Evolutionary conservation across 1,140 invertebrate genomes (phyloP).

Genomic region (Pygmarrhopalites habei): DNA sequence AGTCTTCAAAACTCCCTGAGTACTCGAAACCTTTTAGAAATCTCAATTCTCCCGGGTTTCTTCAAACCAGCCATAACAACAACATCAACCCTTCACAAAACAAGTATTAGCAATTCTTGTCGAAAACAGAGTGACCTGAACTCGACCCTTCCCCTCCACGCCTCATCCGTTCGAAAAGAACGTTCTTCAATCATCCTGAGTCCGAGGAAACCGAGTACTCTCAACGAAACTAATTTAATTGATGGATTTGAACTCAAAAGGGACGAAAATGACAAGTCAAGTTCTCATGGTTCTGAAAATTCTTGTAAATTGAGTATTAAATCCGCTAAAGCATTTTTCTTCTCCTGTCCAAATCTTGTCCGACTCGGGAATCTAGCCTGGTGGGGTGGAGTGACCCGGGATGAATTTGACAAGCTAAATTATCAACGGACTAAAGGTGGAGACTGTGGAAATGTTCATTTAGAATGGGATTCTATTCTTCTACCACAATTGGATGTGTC

Average conservation of each 20-base stretch:
- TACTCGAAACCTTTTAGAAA: background rate
- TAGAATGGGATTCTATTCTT: background rate
- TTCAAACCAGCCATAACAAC: background rate
- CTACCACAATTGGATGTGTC: background rate
- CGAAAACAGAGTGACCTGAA: too few relatives aligned
- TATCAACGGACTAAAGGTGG: background rate
- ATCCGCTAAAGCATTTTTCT: background rate
- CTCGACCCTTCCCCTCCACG: too few relatives aligned
- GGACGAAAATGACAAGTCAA: background rate
- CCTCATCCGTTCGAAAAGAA: too few relatives aligned
- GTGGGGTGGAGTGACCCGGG: background rate
- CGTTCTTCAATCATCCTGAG: background rate
- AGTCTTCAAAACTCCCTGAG: background rate
- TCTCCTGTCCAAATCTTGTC: background rate
- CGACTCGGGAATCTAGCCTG: background rate
- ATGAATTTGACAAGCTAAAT: background rate
- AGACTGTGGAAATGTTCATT: background rate
- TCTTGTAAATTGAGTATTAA: background rate
- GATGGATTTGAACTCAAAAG: background rate
- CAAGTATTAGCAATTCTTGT: too few relatives aligned
- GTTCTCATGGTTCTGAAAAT: background rate
- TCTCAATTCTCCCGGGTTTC: background rate
- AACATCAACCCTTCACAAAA: too few relatives aligned
- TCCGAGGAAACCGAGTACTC: background rate
- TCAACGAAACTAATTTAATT: background rate